Conservation (phyloP, 2,888 invertebrate genomes). For the Drosophila birchii region DNA sequence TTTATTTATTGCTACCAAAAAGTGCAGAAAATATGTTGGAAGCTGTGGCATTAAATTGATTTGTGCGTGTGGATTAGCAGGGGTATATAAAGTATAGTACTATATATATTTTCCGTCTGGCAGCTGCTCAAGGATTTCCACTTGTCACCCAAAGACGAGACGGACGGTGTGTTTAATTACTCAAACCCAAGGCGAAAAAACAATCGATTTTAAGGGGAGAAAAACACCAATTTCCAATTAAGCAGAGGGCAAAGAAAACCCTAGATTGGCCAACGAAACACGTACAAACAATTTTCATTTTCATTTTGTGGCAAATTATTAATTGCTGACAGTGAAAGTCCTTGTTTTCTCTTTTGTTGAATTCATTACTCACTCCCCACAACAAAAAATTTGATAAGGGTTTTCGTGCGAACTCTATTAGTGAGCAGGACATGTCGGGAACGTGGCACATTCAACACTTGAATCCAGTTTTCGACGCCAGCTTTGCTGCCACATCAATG, state of each 20-base stretch:
- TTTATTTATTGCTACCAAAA: conserved; percentile 70
- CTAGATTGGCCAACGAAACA: conserved; percentile 44
- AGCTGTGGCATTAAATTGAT: conserved; percentile 68
- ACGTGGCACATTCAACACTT: conserved; percentile 42
- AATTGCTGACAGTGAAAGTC: conserved; percentile 46
- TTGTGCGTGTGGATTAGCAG: conserved; percentile 56
- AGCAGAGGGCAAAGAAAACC: conserved; percentile 35
- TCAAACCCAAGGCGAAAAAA: conserved; percentile 58
- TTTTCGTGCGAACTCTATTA: conserved; percentile 36
- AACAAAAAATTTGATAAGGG: conserved; percentile 25
- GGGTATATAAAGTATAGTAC: neutral
- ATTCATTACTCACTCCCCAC: conserved; percentile 69
- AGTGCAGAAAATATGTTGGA: conserved; percentile 19
- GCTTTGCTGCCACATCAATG: conserved; percentile 59
- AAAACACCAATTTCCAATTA: conserved; percentile 67
- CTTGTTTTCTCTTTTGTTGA: conserved; percentile 28
- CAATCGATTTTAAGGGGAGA: conserved; percentile 65
- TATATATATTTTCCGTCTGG: neutral
- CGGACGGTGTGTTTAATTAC: conserved; percentile 73
- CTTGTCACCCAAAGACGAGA: conserved; percentile 35
- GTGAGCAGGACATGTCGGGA: conserved; percentile 21
- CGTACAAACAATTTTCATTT: conserved; percentile 69
- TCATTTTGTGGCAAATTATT: conserved; percentile 50
- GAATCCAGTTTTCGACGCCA: conserved; percentile 44
- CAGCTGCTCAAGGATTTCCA: conserved; percentile 1